phyloP scores from a whole-genome alignment of 2,113 vertebrate genomes.

The Malurus cyaneus region DNA sequence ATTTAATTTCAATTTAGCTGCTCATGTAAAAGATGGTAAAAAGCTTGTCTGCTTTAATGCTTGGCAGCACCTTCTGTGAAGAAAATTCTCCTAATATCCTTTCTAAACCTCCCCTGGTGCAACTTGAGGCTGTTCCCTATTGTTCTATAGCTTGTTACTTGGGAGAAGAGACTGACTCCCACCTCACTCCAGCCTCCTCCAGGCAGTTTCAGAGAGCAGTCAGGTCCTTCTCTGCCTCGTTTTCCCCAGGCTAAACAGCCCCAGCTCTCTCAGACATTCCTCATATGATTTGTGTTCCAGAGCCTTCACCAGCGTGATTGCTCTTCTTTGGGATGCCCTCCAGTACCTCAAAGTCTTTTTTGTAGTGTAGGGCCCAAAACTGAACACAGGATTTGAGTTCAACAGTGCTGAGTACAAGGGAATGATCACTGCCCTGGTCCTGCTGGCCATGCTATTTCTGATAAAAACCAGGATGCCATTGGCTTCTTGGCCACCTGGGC shows the following conservation, averaged over 20 bases:
- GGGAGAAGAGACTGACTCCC: neutral
- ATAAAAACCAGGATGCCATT: neutral
- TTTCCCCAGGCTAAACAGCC: neutral
- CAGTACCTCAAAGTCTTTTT: neutral
- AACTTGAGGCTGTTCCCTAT: too few species aligned
- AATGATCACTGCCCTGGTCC: neutral
- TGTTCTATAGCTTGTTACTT: rapidly evolving
- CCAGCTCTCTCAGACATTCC: rapidly evolving
- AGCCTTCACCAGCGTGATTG: neutral
- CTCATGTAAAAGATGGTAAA: too few species aligned
- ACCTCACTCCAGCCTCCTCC: neutral
- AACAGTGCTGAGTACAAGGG: neutral
- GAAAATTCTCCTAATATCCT: neutral
- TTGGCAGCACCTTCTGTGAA: neutral
- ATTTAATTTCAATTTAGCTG: too few species aligned
- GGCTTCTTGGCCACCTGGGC: neutral
- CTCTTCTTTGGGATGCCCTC: neutral
- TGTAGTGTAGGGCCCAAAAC: neutral
- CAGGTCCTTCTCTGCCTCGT: neutral
- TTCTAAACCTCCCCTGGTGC: neutral
- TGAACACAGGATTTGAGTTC: neutral
- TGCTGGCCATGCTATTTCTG: rapidly evolving
- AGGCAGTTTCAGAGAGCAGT: neutral
- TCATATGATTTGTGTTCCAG: neutral
- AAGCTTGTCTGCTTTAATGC: too few species aligned